Percentiles rank a stretch among this genome's conserved stretches.
Conservation (phyloP, 2,113 vertebrate genomes). For the Chaetodon trifascialis region DNA sequence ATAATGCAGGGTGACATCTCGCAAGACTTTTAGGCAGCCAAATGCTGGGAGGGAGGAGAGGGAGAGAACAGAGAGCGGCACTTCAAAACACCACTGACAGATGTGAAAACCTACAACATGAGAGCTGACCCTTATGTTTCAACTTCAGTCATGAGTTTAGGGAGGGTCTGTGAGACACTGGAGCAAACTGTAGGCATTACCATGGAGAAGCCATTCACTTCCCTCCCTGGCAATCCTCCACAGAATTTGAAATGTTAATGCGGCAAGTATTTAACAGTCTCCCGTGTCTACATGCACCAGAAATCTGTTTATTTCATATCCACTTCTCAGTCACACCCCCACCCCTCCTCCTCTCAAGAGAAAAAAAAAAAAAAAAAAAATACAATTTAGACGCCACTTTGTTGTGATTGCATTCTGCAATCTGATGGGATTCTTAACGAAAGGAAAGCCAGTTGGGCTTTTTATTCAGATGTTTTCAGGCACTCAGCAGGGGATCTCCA, state of each 20-base stretch:
- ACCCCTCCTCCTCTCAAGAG: constrained; percentile 15
- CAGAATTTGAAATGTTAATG: constrained; percentile 42
- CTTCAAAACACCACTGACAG: constrained; percentile 37
- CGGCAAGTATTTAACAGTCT: constrained; percentile 23
- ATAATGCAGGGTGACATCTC: constrained; percentile 73
- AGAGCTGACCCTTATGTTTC: constrained; percentile 44
- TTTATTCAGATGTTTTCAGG: constrained; percentile 30
- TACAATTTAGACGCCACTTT: constrained; percentile 63
- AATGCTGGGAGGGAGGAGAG: constrained; percentile 38
- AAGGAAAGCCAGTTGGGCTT: constrained; percentile 41
- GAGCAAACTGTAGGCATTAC: not conserved
- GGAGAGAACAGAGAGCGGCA: not conserved
- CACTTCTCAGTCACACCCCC: constrained; percentile 18
- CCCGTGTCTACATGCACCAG: constrained; percentile 30
- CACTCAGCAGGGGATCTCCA: constrained; percentile 49
- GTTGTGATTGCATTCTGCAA: constrained; percentile 69
- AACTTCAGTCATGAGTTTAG: constrained; percentile 4
- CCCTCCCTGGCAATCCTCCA: not conserved
- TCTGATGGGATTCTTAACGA: constrained; percentile 68
- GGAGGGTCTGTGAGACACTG: constrained; percentile 10
- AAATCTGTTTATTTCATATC: constrained; percentile 57
- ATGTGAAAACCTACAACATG: constrained; percentile 29
- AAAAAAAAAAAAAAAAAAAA: constrained; percentile 28
- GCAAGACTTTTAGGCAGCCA: constrained; percentile 58
- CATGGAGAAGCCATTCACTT: not conserved